phyloP scores from a whole-genome alignment of 1,140 invertebrate genomes.

The Matsumurasca onukii region DNA sequence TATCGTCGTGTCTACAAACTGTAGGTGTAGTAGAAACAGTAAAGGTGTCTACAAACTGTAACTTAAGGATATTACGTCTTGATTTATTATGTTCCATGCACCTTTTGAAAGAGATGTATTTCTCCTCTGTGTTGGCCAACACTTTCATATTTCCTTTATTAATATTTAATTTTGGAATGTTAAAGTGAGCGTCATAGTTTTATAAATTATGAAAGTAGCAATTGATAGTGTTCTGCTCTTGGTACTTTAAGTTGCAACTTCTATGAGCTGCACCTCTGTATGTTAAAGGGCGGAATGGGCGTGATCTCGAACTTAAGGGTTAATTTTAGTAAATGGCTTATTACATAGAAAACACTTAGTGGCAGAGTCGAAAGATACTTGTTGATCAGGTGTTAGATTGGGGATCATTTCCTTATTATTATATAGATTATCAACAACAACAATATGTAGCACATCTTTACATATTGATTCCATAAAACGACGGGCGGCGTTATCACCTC shows the following conservation, averaged over 20 bases:
- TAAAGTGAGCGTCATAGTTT: background rate
- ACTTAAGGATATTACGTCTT: background rate
- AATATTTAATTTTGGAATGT: background rate
- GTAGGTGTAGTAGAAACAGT: too few relatives aligned
- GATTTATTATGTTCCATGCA: background rate
- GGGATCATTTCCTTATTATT: background rate
- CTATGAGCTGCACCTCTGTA: background rate
- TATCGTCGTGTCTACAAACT: too few relatives aligned
- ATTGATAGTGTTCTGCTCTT: background rate
- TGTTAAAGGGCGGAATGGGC: background rate
- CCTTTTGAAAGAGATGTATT: background rate
- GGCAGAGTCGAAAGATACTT: background rate
- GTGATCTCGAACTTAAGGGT: background rate
- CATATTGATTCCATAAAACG: background rate
- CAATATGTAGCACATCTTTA: background rate
- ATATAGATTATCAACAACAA: background rate
- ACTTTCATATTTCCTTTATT: background rate
- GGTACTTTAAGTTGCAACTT: background rate
- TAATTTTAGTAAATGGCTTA: background rate
- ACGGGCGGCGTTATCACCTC: background rate
- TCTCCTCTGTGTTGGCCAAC: background rate
- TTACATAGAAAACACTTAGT: background rate
- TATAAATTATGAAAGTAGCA: background rate
- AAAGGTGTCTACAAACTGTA: background rate
- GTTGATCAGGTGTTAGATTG: background rate